phyloP scores from a whole-genome alignment of 2,888 invertebrate genomes.

The Aspidiotus destructor region DNA sequence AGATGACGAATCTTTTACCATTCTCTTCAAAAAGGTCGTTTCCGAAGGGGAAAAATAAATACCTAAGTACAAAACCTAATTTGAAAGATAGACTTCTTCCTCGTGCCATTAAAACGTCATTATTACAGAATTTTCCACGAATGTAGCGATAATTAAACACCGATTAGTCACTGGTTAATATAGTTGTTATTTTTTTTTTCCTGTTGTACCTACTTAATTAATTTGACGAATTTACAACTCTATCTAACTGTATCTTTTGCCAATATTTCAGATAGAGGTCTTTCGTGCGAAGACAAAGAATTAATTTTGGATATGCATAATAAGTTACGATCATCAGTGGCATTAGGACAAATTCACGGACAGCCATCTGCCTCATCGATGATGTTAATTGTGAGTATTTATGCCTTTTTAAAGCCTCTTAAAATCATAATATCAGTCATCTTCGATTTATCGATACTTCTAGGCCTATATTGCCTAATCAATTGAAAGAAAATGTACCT shows the following conservation, averaged over 20 bases:
- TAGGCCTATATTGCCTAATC: no score
- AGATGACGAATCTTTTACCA: neutral
- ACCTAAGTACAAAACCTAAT: no score
- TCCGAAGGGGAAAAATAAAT: neutral
- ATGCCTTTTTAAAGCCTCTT: neutral
- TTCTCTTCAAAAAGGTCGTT: neutral
- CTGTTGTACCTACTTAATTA: neutral
- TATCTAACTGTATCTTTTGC: no score
- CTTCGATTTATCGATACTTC: no score
- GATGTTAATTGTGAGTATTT: slow-evolving; percentile 71
- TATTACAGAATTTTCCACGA: no score
- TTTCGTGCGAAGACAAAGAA: slow-evolving; percentile 62
- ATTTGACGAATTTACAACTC: no score
- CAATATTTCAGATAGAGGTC: slow-evolving; percentile 42
- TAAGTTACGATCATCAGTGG: slow-evolving; percentile 64
- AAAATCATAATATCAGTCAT: no score
- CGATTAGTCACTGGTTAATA: no score
- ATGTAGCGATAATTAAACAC: no score
- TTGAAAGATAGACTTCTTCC: no score
- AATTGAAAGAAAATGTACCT: neutral
- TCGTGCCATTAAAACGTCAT: no score
- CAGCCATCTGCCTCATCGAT: slow-evolving; percentile 72
- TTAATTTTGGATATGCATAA: slow-evolving; percentile 73
- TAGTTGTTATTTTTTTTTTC: neutral
- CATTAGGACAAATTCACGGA: slow-evolving; percentile 62